Evolutionary conservation across 1,140 invertebrate genomes (phyloP).

Genomic region (Holcopasites calliopsidis): DNA sequence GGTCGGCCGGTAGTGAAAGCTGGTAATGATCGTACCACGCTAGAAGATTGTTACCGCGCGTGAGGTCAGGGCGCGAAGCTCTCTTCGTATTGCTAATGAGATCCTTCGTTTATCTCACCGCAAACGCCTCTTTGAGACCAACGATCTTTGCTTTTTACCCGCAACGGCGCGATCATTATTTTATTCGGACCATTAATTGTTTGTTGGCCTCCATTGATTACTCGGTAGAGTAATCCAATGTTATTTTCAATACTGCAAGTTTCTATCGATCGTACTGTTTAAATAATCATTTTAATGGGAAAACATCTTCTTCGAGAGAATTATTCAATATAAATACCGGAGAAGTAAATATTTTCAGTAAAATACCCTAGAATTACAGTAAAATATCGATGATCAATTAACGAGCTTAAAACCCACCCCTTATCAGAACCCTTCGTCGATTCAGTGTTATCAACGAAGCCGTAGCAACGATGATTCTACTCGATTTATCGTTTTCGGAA

Average conservation of each 20-base stretch:
- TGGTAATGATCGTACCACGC: not conserved
- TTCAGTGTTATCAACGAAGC: too few relatives aligned
- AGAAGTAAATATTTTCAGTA: too few relatives aligned
- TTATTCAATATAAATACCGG: too few relatives aligned
- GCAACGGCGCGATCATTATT: not conserved
- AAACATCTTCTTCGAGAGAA: too few relatives aligned
- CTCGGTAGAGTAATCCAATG: not conserved
- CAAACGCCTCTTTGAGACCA: not conserved
- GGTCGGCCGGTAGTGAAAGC: constrained; percentile 6
- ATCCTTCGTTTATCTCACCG: not conserved
- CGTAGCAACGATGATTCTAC: too few relatives aligned
- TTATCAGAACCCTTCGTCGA: too few relatives aligned
- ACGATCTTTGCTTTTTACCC: not conserved
- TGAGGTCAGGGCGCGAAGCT: not conserved
- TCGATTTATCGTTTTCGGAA: not conserved
- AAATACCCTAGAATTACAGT: too few relatives aligned
- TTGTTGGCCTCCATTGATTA: not conserved
- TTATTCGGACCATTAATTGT: not conserved
- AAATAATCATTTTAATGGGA: too few relatives aligned
- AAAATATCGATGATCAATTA: too few relatives aligned
- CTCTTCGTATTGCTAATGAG: not conserved
- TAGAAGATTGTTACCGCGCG: constrained; percentile 5
- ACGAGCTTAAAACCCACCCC: too few relatives aligned
- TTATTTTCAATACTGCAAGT: not conserved
- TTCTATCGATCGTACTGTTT: too few relatives aligned